phyloP scores from a whole-genome alignment of 1,140 invertebrate species.

The Hypsibius dujardini region DNA sequence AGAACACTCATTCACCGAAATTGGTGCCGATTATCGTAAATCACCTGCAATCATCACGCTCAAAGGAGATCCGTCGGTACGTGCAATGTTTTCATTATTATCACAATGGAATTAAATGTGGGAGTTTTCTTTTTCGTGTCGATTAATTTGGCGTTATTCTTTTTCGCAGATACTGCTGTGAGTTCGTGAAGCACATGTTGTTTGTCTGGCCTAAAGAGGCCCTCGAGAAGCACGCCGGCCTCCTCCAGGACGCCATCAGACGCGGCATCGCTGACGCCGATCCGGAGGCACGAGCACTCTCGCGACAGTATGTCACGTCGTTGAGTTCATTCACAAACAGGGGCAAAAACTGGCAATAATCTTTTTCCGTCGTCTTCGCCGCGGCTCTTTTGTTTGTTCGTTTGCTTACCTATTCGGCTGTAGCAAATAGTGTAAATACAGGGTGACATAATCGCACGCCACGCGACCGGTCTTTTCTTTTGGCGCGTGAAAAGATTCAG shows the following conservation, averaged over 20 bases:
- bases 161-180: constrained; percentile 46
- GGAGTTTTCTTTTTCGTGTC: constrained; percentile 18
- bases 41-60: constrained; percentile 49
- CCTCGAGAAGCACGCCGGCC: constrained; percentile 58
- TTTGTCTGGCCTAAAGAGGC: constrained; percentile 61
- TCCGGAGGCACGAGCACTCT: constrained; percentile 50
- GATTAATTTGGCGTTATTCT: constrained; percentile 15
- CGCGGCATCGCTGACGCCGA: constrained; percentile 81
- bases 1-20: constrained; percentile 60
- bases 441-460: no score
- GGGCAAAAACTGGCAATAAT: background rate
- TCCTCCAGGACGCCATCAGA: constrained; percentile 64
- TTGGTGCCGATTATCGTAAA: constrained; percentile 66
- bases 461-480: no score
- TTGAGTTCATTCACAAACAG: no score
- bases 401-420: background rate
- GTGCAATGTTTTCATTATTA: constrained; percentile 20
- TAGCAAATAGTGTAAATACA: background rate
- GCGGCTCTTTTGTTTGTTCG: background rate
- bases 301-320: constrained; percentile 32
- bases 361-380: background rate
- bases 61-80: constrained; percentile 64
- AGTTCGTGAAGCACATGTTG: constrained; percentile 64
- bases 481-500: no score
- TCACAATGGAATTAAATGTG: constrained; percentile 18